phyloP scores from a whole-genome alignment of 2,797 vertebrate genomes.

The Gorsachius magnificus region DNA sequence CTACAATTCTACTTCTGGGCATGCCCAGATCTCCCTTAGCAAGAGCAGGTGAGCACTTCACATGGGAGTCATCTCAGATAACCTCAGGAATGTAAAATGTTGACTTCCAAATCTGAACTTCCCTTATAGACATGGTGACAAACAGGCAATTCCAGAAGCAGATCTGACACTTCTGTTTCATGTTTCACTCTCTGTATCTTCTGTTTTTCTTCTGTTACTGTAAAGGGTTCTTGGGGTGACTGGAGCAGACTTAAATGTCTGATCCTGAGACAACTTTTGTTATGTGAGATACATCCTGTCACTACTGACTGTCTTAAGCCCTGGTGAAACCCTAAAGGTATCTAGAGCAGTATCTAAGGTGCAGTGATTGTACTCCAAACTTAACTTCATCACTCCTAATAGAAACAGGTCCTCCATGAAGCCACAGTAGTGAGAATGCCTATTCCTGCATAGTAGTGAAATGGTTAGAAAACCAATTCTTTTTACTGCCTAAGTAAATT shows the following conservation, averaged over 20 bases:
- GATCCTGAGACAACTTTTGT: background rate
- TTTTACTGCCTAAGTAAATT: background rate
- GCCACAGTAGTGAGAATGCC: rapidly evolving
- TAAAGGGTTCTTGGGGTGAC: background rate
- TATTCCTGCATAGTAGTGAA: background rate
- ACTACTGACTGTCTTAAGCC: background rate
- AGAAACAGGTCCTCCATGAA: background rate
- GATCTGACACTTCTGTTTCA: background rate
- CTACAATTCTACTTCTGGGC: background rate
- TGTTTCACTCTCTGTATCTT: background rate
- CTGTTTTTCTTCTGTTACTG: background rate
- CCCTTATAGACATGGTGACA: background rate
- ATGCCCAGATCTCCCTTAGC: background rate
- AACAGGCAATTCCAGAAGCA: background rate
- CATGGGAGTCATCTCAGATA: background rate
- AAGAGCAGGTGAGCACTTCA: background rate
- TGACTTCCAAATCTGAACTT: background rate
- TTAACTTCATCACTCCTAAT: background rate
- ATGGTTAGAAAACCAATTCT: background rate
- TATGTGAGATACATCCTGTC: background rate
- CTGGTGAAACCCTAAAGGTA: background rate
- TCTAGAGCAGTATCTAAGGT: background rate
- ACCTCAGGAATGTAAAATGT: background rate
- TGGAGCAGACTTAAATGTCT: background rate
- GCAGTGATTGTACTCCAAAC: background rate